These are phyloP conservation scores for Bucco capensis DNA, from an alignment of 2,113 vertebrate species.

Conservation along the genomic window DNA sequence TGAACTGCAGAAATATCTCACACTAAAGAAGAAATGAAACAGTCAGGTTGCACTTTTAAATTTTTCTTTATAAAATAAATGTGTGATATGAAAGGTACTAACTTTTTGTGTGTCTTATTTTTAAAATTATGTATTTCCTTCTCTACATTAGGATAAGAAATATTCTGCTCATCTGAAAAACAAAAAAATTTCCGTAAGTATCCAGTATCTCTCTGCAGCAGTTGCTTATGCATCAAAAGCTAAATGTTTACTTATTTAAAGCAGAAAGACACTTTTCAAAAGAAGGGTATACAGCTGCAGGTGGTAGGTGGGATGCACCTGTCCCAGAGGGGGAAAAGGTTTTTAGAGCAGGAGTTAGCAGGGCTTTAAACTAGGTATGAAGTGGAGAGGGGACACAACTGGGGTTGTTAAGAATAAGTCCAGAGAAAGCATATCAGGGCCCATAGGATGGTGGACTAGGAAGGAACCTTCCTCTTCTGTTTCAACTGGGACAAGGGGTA, in stretches of 20 bases:
- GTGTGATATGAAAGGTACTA: background rate
- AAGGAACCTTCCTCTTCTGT: no score
- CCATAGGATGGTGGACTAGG: no score
- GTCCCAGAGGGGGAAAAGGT: no score
- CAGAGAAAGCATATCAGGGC: no score
- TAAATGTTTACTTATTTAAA: constrained; percentile 26
- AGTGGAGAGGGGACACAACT: no score
- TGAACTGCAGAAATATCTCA: background rate
- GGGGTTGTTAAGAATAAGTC: no score
- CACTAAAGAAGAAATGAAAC: background rate
- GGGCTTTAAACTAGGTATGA: no score
- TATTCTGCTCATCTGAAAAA: background rate
- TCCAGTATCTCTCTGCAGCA: background rate
- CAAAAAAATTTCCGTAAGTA: constrained; percentile 13
- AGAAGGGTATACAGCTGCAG: background rate
- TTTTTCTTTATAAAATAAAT: background rate
- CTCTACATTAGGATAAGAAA: background rate
- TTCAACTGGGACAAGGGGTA: no score
- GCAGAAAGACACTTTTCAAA: background rate
- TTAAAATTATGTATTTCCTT: background rate
- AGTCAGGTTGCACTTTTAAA: background rate
- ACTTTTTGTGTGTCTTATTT: background rate
- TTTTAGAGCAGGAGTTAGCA: no score
- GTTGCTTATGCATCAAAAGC: constrained; percentile 12
- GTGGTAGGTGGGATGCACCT: no score